A percentile compares a stretch with the other conserved stretches of the same genome.
Evolutionary conservation across 1,140 invertebrate species (phyloP).

Genomic region (Micrasema minimum): DNA sequence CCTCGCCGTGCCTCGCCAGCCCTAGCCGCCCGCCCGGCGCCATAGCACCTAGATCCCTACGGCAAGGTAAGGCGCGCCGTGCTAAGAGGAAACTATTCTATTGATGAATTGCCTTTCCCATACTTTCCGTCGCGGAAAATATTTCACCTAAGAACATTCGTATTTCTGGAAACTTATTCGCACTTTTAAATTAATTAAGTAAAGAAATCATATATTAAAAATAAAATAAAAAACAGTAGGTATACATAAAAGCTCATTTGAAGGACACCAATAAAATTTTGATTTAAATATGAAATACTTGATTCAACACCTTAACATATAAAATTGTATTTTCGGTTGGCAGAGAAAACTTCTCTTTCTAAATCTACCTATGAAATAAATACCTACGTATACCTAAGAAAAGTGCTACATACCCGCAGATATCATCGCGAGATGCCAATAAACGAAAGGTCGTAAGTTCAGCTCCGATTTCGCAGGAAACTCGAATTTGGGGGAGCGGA

Average conservation of each 20-base stretch:
- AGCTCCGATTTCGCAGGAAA: background rate
- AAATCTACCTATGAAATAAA: constrained; percentile 55
- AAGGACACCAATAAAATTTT: no score
- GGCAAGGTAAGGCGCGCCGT: constrained; percentile 43
- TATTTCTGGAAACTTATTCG: background rate
- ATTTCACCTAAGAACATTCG: background rate
- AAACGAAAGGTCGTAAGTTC: constrained; percentile 34
- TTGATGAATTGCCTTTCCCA: constrained; percentile 7
- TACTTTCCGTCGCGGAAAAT: background rate
- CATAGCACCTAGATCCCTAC: constrained; percentile 49
- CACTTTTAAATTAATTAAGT: no score
- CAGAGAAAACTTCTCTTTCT: constrained; percentile 50
- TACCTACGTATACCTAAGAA: constrained; percentile 53
- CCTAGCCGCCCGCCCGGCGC: constrained; percentile 37
- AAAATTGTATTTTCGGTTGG: constrained; percentile 38
- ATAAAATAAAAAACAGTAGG: no score
- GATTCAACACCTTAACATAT: no score
- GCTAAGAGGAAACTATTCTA: constrained; percentile 41
- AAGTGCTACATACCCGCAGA: constrained; percentile 51
- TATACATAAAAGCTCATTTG: no score
- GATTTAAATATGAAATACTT: no score
- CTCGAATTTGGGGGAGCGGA: background rate
- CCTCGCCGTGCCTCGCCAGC: background rate
- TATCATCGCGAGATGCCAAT: constrained; percentile 42
- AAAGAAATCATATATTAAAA: no score